phyloP scores from a whole-genome alignment of 2,797 vertebrate species.

The Scleropages formosus region DNA sequence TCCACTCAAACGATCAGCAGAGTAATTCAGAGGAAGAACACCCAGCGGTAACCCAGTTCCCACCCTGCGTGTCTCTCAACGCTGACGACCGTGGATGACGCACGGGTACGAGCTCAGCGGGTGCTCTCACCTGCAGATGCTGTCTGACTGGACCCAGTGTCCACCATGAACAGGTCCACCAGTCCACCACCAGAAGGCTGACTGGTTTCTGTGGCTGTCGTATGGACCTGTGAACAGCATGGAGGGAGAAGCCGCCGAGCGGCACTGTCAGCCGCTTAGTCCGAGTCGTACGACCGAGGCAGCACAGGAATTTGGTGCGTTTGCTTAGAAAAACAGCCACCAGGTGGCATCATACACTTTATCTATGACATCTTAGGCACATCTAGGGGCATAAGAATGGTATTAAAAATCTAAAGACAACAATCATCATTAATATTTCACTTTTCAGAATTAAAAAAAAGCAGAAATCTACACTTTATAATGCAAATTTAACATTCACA shows the following conservation, averaged over 20 bases:
- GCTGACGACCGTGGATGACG: not conserved
- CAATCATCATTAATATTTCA: not conserved
- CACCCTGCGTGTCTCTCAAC: not conserved
- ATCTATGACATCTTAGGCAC: not conserved
- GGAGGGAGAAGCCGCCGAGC: slow-evolving; percentile 13
- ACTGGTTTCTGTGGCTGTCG: slow-evolving; percentile 58
- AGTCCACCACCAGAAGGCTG: slow-evolving; percentile 74
- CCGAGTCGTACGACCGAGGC: not conserved
- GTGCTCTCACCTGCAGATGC: slow-evolving; percentile 69
- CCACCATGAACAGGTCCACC: slow-evolving; percentile 85
- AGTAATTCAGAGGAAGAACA: not conserved
- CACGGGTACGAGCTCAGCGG: not conserved
- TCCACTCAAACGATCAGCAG: not conserved
- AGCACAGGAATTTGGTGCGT: not conserved
- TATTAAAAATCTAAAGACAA: no score
- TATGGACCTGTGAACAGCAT: slow-evolving; percentile 65
- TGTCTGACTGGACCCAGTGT: slow-evolving; percentile 67
- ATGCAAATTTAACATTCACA: no score
- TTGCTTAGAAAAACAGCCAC: slow-evolving; percentile 16
- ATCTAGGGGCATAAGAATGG: no score
- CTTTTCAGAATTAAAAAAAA: no score
- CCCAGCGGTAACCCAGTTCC: not conserved
- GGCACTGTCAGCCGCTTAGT: not conserved
- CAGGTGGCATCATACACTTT: slow-evolving; percentile 24
- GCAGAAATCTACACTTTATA: no score